These are phyloP conservation scores for Heliangelus exortis DNA, from an alignment of 2,797 vertebrate species.

Conservation along the genomic window DNA sequence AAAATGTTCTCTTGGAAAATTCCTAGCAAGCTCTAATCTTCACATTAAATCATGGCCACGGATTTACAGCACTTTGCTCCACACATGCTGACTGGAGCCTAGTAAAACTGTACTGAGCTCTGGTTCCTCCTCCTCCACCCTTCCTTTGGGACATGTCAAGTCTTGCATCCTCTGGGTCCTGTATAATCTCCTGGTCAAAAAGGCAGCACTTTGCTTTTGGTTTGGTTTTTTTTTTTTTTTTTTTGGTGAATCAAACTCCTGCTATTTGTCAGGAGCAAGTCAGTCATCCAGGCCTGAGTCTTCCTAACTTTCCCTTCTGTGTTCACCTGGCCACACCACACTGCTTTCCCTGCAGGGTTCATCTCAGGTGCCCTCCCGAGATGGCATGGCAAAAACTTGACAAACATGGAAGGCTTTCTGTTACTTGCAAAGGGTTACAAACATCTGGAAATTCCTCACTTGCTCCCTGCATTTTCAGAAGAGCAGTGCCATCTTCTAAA, in stretches of 20 bases:
- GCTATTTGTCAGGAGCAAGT: not conserved
- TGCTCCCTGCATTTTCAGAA: not conserved
- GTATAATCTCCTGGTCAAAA: conserved; percentile 31
- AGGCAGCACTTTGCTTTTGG: not conserved
- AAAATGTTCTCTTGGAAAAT: conserved; percentile 51
- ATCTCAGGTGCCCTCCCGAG: not conserved
- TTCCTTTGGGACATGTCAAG: conserved; percentile 19
- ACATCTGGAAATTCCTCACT: not conserved
- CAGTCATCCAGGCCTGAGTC: not conserved
- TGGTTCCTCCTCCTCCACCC: conserved; percentile 28
- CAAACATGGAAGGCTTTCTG: not conserved
- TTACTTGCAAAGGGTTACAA: conserved; percentile 18
- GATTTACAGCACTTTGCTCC: conserved; percentile 4
- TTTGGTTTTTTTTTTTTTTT: not conserved
- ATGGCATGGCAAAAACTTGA: not conserved
- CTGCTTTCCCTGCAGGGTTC: not conserved
- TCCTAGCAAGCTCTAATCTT: conserved; percentile 54
- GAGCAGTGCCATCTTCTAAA: not conserved
- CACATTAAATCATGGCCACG: not conserved
- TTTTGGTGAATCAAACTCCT: not conserved
- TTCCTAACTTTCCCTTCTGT: not conserved
- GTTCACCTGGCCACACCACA: not conserved
- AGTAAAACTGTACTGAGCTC: conserved; percentile 41
- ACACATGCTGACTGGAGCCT: conserved; percentile 26
- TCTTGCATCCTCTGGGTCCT: conserved; percentile 6